Percentiles rank a stretch among this genome's conserved stretches.
Evolutionary conservation across 2,888 invertebrate species (phyloP).

Genomic region (Euphydryas editha): DNA sequence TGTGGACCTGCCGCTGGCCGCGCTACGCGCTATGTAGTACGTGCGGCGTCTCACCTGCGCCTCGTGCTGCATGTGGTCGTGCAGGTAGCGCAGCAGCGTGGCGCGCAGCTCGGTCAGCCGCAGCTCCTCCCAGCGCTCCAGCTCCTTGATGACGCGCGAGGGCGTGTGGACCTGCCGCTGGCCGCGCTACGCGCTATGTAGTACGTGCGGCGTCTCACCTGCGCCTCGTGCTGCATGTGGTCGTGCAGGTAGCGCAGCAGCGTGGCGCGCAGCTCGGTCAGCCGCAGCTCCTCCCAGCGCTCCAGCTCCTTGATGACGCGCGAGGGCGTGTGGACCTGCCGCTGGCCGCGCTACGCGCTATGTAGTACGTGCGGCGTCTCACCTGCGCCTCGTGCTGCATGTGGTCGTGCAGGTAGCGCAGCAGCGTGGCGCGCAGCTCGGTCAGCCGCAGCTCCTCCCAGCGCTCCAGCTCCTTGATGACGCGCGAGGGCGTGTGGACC

Average conservation of each 20-base stretch:
- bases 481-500: too few species aligned
- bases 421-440: conserved; percentile 1
- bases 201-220: background rate
- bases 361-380: background rate
- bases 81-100: conserved; percentile 1
- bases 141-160: too few species aligned
- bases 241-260: conserved; percentile 1
- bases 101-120: background rate
- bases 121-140: background rate
- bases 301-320: background rate
- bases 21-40: too few species aligned
- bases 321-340: background rate
- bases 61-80: conserved; percentile 1
- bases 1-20: too few species aligned
- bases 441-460: background rate
- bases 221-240: conserved; percentile 1
- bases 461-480: too few species aligned
- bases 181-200: background rate
- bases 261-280: background rate
- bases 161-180: too few species aligned
- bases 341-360: background rate
- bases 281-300: background rate
- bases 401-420: conserved; percentile 1
- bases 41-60: background rate
- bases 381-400: conserved; percentile 1